Percentiles rank a stretch among this genome's conserved stretches.
Conservation (phyloP, 2,113 vertebrate species). For the Cynopterus brachyotis region DNA sequence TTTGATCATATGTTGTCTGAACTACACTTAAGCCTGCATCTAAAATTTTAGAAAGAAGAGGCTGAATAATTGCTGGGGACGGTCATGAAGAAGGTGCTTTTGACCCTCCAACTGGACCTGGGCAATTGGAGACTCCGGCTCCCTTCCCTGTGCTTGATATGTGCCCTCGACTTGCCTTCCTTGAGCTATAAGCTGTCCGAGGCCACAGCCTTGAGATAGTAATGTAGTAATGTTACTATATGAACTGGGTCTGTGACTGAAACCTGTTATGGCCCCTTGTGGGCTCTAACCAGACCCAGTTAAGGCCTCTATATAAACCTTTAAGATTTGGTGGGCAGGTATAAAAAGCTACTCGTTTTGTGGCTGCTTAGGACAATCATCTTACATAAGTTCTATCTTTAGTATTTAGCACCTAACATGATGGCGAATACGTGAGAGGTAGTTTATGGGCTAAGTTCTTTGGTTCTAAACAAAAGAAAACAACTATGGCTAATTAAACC, state of each 20-base stretch:
- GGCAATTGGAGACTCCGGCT: not conserved
- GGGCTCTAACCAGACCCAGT: not conserved
- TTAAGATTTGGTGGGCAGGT: not conserved
- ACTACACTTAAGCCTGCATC: not conserved
- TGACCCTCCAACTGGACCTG: not conserved
- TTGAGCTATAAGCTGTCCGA: not conserved
- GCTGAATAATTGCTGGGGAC: not conserved
- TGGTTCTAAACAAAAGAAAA: not conserved
- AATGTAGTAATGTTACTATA: not conserved
- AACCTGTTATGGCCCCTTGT: not conserved
- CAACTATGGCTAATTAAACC: not conserved
- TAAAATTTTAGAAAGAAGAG: not conserved
- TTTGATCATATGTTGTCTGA: not conserved
- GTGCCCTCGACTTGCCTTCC: not conserved
- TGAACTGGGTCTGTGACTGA: not conserved
- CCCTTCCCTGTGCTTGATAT: not conserved
- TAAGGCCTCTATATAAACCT: not conserved
- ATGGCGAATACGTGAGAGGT: not conserved
- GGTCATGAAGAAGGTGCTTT: not conserved
- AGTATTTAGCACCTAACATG: not conserved
- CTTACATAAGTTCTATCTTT: not conserved
- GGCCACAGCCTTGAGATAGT: not conserved
- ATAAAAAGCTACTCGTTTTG: not conserved
- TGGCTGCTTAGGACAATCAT: not conserved
- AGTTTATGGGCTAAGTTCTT: not conserved